Evolutionary conservation across 1,140 invertebrate genomes (phyloP).

Genomic region (Drosophila bipectinata): DNA sequence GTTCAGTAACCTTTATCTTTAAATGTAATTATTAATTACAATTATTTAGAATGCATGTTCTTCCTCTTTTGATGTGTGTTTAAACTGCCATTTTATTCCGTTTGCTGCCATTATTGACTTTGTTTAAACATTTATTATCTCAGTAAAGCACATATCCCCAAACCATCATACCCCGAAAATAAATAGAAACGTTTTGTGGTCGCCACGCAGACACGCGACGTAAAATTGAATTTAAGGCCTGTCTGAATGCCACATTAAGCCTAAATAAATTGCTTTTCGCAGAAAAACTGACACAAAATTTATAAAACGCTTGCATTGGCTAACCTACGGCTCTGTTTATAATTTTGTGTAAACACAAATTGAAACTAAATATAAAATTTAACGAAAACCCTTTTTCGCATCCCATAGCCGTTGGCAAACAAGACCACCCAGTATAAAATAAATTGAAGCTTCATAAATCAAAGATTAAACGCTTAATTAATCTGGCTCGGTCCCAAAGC

Average conservation of each 20-base stretch:
- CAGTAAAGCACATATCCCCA: not conserved
- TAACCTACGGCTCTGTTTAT: constrained; percentile 33
- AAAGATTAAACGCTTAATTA: constrained; percentile 67
- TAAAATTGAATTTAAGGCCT: constrained; percentile 47
- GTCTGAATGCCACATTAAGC: constrained; percentile 48
- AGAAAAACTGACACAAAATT: constrained; percentile 22
- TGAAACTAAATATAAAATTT: constrained; percentile 13
- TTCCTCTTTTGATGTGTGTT: too few species aligned
- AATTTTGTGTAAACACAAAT: constrained; percentile 40
- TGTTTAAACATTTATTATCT: too few species aligned
- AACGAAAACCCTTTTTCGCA: constrained; percentile 26
- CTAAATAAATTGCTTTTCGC: constrained; percentile 46
- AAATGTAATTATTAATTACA: too few species aligned
- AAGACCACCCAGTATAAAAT: constrained; percentile 42
- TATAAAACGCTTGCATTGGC: constrained; percentile 36
- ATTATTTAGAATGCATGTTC: too few species aligned
- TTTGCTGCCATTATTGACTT: not conserved
- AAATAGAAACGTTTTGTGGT: constrained; percentile 26
- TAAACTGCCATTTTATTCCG: too few species aligned
- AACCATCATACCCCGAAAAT: constrained; percentile 16
- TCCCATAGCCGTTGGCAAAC: constrained; percentile 4
- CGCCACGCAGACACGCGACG: constrained; percentile 33
- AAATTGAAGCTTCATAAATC: constrained; percentile 59
- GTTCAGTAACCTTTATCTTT: too few species aligned
- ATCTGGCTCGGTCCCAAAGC: constrained; percentile 49